Evolutionary conservation across 2,888 invertebrate genomes (phyloP), one percentile per base, ranked within the genome.

Genomic region (Tryphoninae sp.): DNA sequence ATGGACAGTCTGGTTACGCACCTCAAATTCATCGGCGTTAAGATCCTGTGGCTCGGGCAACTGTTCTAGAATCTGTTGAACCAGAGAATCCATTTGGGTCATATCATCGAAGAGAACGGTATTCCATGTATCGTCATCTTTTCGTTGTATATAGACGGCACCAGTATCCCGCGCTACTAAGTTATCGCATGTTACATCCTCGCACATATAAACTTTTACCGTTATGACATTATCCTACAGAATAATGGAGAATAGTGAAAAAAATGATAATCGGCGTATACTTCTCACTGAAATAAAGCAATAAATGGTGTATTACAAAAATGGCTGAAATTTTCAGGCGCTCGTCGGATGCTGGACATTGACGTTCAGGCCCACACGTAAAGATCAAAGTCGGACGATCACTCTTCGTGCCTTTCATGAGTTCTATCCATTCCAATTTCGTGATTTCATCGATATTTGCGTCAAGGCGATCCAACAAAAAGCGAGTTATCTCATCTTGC

Each of bases 261-360:
- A 13, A 61, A 68, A 71, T 22, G 11, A 75, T 55, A 53, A 74
- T 64, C n/a, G n/a, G 33, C 6, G 4, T 33, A 33, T 33, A 1
- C 6, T 33, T 33, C 7, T 33, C 33, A 6, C 33, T 33, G 6
- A 6, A 33, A 33, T 33, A 33, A 33, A 33, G 6, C 33, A 33
- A 8, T 2, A 2, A 55, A 51, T 13, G 7, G 79, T 69, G 49
- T 22, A 69, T 74, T 92, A 96, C 96, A 93, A 97, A 93, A 91
- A 95, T 95, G 69, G 95, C 95, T 65, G 96, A 95, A 49, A 97
- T 92, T 91, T 96, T 96, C 2, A 87, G 72, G 59, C 86, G 86
- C 62, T 90, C 90, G 68, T 88, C 86, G 3, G 77, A 40, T 8
- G 85, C 81, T 16, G 87, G 89, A 83, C 90, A 90, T 64, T 89